Percentiles rank a stretch among this genome's conserved stretches.
Conservation (phyloP, 1,140 invertebrate genomes). For the Drosophila auraria region DNA sequence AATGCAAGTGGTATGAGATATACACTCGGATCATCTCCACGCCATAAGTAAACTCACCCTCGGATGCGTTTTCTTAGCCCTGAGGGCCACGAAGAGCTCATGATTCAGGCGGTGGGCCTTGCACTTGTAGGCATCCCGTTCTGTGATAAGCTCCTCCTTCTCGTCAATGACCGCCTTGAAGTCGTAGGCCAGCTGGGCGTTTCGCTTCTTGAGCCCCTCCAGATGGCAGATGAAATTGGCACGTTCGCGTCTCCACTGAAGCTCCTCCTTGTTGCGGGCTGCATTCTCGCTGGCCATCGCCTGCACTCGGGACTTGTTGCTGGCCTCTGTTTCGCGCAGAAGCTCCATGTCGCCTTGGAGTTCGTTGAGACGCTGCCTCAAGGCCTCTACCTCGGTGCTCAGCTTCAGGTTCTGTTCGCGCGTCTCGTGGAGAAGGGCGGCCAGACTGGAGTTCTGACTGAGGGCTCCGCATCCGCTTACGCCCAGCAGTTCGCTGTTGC, state of each 20-base stretch:
- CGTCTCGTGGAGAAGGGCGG: conserved; percentile 86
- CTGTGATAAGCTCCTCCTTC: conserved; percentile 93
- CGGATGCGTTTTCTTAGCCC: conserved; percentile 85
- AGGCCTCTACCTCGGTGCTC: conserved; percentile 89
- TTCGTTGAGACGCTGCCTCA: conserved; percentile 90
- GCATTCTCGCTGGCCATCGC: conserved; percentile 59
- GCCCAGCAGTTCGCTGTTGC: conserved; percentile 71
- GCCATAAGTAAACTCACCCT: conserved; percentile 41
- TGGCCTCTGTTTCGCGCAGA: conserved; percentile 75
- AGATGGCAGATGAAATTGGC: conserved; percentile 90
- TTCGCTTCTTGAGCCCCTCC: conserved; percentile 88
- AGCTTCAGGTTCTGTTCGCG: conserved; percentile 89
- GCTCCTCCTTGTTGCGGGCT: conserved; percentile 68
- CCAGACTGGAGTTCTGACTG: conserved; percentile 74
- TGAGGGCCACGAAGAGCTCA: conserved; percentile 91
- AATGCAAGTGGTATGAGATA: not conserved
- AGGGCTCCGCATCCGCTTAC: conserved; percentile 52
- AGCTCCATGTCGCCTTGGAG: conserved; percentile 91
- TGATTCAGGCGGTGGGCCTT: conserved; percentile 94
- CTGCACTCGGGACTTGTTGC: conserved; percentile 68
- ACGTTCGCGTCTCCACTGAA: conserved; percentile 86
- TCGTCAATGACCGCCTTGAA: conserved; percentile 92
- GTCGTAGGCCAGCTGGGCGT: conserved; percentile 87
- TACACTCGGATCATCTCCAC: not conserved
- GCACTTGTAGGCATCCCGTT: conserved; percentile 93